Conservation (phyloP, 2,888 invertebrate genomes). For the Argynnis bischoffii region DNA sequence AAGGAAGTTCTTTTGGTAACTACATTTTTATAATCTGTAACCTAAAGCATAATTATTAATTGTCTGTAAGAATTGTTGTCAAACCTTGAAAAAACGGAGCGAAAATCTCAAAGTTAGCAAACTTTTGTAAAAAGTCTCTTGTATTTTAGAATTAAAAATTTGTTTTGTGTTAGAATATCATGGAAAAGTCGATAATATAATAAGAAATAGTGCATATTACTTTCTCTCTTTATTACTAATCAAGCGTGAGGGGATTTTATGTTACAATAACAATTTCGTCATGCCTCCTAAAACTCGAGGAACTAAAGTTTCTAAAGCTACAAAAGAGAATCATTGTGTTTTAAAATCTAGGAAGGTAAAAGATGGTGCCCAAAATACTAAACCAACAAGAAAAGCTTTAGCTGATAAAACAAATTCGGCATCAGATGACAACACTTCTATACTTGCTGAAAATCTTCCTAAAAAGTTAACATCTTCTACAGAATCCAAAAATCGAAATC, state of each 20-base stretch:
- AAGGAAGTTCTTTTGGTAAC: not conserved
- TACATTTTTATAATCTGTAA: not conserved
- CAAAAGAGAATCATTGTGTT: slow-evolving; percentile 61
- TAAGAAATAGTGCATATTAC: no score
- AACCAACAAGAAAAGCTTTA: slow-evolving; percentile 57
- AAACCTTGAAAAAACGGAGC: slow-evolving; percentile 40
- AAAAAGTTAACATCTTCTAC: slow-evolving; percentile 39
- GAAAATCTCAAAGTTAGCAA: slow-evolving; percentile 27
- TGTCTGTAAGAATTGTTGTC: slow-evolving; percentile 13
- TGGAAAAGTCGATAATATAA: no score
- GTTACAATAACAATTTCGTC: slow-evolving; percentile 42
- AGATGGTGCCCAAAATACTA: slow-evolving; percentile 44
- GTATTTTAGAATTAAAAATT: not conserved
- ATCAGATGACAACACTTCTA: slow-evolving; percentile 64
- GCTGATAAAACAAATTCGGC: slow-evolving; percentile 73
- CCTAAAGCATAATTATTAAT: no score
- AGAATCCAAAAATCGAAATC: slow-evolving; percentile 27
- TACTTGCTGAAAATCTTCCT: slow-evolving; percentile 42
- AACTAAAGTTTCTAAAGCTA: slow-evolving; percentile 52
- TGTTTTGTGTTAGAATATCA: no score
- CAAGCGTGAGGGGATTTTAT: no score
- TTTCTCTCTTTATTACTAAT: no score
- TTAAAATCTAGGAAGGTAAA: slow-evolving; percentile 43
- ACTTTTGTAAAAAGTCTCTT: not conserved
- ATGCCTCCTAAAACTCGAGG: slow-evolving; percentile 70